A percentile compares a stretch with the other conserved stretches of the same genome.
Evolutionary conservation across 2,113 vertebrate genomes (phyloP).

Genomic region (Oenanthe melanoleuca): DNA sequence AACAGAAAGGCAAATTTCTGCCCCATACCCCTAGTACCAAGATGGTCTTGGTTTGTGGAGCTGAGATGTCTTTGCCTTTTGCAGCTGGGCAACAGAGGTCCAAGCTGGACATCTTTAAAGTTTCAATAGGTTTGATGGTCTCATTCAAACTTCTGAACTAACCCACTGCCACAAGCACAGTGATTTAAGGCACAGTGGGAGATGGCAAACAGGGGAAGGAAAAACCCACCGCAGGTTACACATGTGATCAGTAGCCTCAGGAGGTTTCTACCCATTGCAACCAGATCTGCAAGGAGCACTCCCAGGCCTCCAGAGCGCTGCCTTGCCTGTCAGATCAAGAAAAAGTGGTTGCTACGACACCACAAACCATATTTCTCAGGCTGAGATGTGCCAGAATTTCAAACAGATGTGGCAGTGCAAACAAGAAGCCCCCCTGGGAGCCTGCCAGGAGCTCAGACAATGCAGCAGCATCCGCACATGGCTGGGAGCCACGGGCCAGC

Average conservation of each 20-base stretch:
- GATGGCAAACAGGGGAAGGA: background rate
- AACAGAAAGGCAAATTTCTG: background rate
- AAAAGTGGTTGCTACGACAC: conserved; percentile 50
- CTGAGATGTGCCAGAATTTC: conserved; percentile 57
- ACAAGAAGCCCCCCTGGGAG: conserved; percentile 58
- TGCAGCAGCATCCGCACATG: conserved; percentile 9
- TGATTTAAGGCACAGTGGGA: background rate
- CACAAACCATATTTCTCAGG: conserved; percentile 42
- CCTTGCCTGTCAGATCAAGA: conserved; percentile 35
- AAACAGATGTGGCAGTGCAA: conserved; percentile 66
- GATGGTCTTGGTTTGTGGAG: background rate
- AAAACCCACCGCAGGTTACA: background rate
- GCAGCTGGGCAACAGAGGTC: background rate
- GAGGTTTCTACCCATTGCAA: background rate
- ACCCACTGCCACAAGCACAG: background rate
- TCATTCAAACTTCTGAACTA: background rate
- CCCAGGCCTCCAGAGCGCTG: conserved; percentile 2
- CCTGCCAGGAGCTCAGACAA: conserved; percentile 28
- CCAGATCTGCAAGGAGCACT: background rate
- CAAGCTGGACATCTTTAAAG: background rate
- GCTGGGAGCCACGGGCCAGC: conserved; percentile 1
- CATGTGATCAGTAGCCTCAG: background rate
- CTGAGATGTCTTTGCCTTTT: background rate
- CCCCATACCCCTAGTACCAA: background rate
- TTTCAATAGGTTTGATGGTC: background rate